phyloP scores from a whole-genome alignment of 2,113 vertebrate species.

The Pterocles gutturalis region DNA sequence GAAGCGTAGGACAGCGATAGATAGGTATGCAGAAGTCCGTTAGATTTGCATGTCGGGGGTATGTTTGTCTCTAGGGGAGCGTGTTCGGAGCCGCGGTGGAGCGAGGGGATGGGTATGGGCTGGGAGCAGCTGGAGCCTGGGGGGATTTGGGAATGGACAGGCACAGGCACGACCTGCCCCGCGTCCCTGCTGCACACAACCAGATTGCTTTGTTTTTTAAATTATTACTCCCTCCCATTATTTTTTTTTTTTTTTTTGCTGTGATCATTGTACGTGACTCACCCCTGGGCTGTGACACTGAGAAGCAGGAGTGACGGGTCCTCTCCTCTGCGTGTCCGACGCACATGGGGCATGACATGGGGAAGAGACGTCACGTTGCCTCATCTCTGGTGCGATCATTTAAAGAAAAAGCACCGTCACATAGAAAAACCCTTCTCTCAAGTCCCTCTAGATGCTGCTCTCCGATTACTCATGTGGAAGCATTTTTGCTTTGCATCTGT shows the following conservation, averaged over 20 bases:
- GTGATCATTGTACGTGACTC: background rate
- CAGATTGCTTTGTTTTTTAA: too few species aligned
- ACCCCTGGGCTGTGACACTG: background rate
- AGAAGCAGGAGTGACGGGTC: background rate
- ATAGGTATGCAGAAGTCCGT: slow-evolving; percentile 50
- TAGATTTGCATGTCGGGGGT: slow-evolving; percentile 73
- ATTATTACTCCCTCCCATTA: background rate
- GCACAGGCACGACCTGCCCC: background rate
- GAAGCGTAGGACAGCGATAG: slow-evolving; percentile 58
- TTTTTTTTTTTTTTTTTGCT: background rate
- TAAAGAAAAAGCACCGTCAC: background rate
- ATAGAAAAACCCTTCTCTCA: background rate
- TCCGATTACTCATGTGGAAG: slow-evolving; percentile 6
- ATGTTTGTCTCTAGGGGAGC: slow-evolving; percentile 12
- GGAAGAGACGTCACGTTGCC: background rate
- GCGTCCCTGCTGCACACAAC: background rate
- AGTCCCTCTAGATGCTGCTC: slow-evolving; percentile 56
- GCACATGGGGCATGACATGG: background rate
- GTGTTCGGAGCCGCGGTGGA: background rate
- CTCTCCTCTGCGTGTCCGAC: background rate
- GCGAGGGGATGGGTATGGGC: background rate
- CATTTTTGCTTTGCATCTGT: slow-evolving; percentile 11
- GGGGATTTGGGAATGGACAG: background rate
- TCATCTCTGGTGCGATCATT: background rate
- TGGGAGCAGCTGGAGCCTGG: background rate